These are phyloP conservation scores for Carollia perspicillata DNA, from an alignment of 2,113 vertebrate species.

Conservation along the genomic window DNA sequence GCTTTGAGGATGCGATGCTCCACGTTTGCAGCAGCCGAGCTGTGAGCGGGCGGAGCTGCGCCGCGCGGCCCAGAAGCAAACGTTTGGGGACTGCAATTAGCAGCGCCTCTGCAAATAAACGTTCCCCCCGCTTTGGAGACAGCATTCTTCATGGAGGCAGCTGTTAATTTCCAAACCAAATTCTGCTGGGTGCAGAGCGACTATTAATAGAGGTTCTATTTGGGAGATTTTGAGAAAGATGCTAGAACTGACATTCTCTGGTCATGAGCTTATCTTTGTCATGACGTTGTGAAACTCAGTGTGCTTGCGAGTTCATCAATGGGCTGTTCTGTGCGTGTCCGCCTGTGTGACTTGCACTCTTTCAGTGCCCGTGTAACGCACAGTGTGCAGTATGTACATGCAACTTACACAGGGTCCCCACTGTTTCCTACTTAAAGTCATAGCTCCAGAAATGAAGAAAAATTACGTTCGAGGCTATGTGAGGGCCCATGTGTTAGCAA, in stretches of 20 bases:
- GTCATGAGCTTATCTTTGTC: not conserved
- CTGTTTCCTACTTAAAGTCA: not conserved
- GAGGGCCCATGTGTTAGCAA: not conserved
- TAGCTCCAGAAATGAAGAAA: not conserved
- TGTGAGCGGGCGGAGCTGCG: not conserved
- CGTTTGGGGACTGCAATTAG: constrained; percentile 16
- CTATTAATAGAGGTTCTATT: constrained; percentile 31
- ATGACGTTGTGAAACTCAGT: not conserved
- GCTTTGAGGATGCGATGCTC: not conserved
- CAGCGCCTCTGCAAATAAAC: constrained; percentile 39
- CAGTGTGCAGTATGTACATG: not conserved
- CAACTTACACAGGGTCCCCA: not conserved
- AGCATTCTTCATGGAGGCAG: constrained; percentile 9
- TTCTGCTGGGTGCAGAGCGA: not conserved
- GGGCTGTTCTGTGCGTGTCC: not conserved
- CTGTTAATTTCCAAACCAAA: constrained; percentile 55
- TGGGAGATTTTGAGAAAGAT: constrained; percentile 31
- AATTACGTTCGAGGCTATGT: not conserved
- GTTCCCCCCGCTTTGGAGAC: not conserved
- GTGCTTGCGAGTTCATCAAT: not conserved
- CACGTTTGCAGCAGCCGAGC: not conserved
- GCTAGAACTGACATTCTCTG: not conserved
- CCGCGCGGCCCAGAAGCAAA: not conserved
- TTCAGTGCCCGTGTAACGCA: not conserved
- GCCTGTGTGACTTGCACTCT: not conserved